Percentiles rank a stretch among this genome's conserved stretches.
These are phyloP conservation scores for Aurelia aurita DNA, from an alignment of 30 jellyfish, hydroid and myxozoan genomes.

Conservation along the genomic window DNA sequence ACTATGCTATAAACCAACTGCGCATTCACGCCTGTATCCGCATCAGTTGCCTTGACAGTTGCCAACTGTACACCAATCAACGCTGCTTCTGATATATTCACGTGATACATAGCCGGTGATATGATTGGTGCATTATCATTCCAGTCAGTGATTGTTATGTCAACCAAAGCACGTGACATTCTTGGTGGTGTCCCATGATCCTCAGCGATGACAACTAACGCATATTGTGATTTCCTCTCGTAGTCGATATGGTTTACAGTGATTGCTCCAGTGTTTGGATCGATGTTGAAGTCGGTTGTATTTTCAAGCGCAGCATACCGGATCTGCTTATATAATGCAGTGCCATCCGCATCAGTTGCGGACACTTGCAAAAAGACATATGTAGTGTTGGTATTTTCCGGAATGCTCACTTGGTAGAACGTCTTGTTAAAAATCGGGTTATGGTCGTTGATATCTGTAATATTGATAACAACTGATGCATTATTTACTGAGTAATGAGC, in stretches of 20 bases:
- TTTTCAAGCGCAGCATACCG: constrained; percentile 61
- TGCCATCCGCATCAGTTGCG: constrained; percentile 88
- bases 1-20: constrained; percentile 54
- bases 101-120: constrained; percentile 44
- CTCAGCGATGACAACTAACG: constrained; percentile 80
- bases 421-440: constrained; percentile 72
- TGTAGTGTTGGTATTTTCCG: constrained; percentile 64
- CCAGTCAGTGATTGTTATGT: constrained; percentile 71
- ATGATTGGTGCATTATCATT: constrained; percentile 86
- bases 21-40: constrained; percentile 74
- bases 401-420: constrained; percentile 61
- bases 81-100: constrained; percentile 90
- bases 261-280: constrained; percentile 77
- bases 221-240: constrained; percentile 66
- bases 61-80: constrained; percentile 54
- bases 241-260: constrained; percentile 54
- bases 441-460: constrained; percentile 82
- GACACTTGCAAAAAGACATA: constrained; percentile 48
- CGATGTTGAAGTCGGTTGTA: constrained; percentile 76
- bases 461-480: constrained; percentile 57
- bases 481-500: constrained; percentile 43
- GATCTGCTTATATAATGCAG: constrained; percentile 32
- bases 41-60: constrained; percentile 80
- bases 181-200: constrained; percentile 84
- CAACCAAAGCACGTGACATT: constrained; percentile 68